A percentile compares a stretch with the other conserved stretches of the same genome.
Evolutionary conservation across 2,888 invertebrate species (phyloP).

Genomic region (Amphipoea lucens): DNA sequence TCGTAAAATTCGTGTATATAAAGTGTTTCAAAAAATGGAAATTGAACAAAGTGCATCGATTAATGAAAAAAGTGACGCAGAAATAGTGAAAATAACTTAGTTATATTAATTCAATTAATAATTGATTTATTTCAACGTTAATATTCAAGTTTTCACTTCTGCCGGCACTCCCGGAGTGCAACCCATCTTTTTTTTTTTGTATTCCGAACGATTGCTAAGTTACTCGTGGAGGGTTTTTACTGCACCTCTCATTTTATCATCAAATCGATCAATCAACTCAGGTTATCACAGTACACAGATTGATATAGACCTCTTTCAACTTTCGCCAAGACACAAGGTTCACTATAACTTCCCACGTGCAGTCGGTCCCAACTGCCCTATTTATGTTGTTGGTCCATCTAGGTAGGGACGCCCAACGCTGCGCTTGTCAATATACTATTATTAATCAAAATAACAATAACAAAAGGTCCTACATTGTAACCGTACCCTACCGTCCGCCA

Average conservation of each 20-base stretch:
- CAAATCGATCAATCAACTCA: neutral
- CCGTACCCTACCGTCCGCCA: slow-evolving; percentile 63
- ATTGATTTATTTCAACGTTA: no score
- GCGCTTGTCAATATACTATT: slow-evolving; percentile 1
- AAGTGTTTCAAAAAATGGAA: no score
- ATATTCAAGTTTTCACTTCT: no score
- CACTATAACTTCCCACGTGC: neutral
- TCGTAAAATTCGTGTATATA: no score
- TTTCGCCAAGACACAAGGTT: fast-evolving
- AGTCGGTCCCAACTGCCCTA: neutral
- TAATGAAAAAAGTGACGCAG: no score
- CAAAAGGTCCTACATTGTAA: slow-evolving; percentile 27
- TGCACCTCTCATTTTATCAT: neutral
- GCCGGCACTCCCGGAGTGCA: no score
- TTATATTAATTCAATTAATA: no score
- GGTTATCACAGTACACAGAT: neutral
- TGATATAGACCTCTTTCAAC: neutral
- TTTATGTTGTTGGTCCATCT: neutral
- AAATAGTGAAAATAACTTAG: no score
- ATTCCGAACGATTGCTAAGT: neutral
- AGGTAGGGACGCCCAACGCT: neutral
- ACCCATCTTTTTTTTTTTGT: no score
- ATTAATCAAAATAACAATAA: slow-evolving; percentile 24
- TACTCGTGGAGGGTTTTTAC: neutral
- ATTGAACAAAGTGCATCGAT: no score